Conservation (phyloP, 2,888 invertebrate species). For the Drosophila macrospina region DNA sequence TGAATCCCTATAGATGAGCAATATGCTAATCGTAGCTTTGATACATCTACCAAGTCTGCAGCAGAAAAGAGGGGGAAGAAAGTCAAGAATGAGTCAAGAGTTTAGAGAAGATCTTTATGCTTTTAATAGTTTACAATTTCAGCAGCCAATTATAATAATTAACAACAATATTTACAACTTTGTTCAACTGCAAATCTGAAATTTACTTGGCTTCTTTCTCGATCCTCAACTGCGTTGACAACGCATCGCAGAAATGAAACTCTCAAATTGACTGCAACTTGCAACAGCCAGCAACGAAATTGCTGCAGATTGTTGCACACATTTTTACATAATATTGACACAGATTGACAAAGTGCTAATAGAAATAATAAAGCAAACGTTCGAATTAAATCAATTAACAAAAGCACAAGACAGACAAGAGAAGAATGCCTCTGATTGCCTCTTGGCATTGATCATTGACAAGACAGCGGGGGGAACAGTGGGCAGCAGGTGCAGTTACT, state of each 20-base stretch:
- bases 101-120: too few species aligned
- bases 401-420: constrained; percentile 53
- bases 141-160: too few species aligned
- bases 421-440: constrained; percentile 66
- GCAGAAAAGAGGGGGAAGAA: neutral
- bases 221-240: too few species aligned
- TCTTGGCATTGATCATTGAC: constrained; percentile 41
- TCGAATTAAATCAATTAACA: constrained; percentile 76
- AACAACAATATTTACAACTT: too few species aligned
- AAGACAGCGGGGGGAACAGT: constrained; percentile 2
- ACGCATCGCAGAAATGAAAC: neutral
- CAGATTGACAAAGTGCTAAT: constrained; percentile 74
- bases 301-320: constrained; percentile 44
- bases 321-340: constrained; percentile 72
- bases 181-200: too few species aligned
- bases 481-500: constrained; percentile 26
- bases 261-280: constrained; percentile 9
- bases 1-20: constrained; percentile 22
- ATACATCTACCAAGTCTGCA: neutral
- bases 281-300: constrained; percentile 22
- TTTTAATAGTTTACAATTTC: too few species aligned
- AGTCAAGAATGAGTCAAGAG: neutral
- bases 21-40: constrained; percentile 31
- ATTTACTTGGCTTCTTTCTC: too few species aligned
- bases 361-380: constrained; percentile 74